phyloP scores from a whole-genome alignment of 2,797 vertebrate species.

The Gymnocypris eckloni region DNA sequence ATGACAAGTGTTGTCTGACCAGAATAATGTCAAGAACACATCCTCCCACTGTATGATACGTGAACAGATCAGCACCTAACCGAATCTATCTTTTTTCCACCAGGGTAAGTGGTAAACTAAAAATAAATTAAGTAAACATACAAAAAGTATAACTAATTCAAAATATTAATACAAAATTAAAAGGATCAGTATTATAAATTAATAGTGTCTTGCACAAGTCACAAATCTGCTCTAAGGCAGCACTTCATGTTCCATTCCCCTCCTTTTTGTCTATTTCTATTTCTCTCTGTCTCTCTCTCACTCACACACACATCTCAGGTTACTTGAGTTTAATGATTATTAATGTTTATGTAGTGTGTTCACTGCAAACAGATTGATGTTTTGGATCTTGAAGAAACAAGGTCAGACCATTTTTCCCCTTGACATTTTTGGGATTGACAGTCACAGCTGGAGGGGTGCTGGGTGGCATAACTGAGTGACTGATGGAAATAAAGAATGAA shows the following conservation, averaged over 20 bases:
- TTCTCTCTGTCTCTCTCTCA: not conserved
- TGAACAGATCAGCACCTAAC: not conserved
- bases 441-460: conserved; percentile 45
- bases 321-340: conserved; percentile 32
- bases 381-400: conserved; percentile 45
- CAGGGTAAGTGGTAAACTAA: not conserved
- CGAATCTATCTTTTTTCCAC: not conserved
- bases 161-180: not conserved
- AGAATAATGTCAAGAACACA: conserved; percentile 1
- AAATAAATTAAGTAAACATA: not conserved
- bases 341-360: conserved; percentile 36
- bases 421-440: conserved; percentile 56
- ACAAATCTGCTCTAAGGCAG: not conserved
- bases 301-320: conserved; percentile 8
- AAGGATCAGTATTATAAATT: not conserved
- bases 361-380: conserved; percentile 37
- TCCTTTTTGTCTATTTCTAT: not conserved
- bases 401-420: conserved; percentile 52
- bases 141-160: not conserved
- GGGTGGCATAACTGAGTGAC: conserved; percentile 45
- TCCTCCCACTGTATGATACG: not conserved
- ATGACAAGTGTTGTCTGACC: conserved; percentile 20
- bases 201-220: not conserved
- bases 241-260: not conserved
- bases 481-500: conserved; percentile 50